These are phyloP conservation scores for Archivesica marissinica DNA, from an alignment of 1,140 invertebrate species.

Conservation along the genomic window DNA sequence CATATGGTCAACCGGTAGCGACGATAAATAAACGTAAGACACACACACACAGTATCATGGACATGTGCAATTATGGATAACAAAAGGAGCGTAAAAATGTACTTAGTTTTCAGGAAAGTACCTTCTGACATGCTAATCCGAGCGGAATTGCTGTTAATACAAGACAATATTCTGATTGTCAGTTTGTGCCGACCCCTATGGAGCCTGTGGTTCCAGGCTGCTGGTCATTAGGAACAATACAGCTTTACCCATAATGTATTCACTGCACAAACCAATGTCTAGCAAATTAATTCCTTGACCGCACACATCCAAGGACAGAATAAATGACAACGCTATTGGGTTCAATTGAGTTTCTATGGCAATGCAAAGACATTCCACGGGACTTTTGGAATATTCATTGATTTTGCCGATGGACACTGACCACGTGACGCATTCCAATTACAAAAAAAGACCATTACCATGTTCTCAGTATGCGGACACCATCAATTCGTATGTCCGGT, in stretches of 20 bases:
- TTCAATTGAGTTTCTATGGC: conserved; percentile 36
- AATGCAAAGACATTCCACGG: conserved; percentile 13
- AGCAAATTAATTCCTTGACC: conserved; percentile 20
- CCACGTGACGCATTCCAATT: conserved; percentile 44
- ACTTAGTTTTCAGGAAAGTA: no score
- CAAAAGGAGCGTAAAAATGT: no score
- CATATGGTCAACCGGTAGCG: no score
- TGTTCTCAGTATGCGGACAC: conserved; percentile 6
- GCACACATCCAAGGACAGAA: conserved; percentile 1
- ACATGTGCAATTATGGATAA: no score
- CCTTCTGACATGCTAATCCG: no score
- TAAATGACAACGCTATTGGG: neutral
- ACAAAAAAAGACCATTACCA: conserved; percentile 58
- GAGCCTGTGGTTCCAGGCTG: no score
- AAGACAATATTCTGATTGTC: no score
- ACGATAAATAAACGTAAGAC: no score
- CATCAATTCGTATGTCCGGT: conserved; percentile 30
- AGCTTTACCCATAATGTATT: conserved; percentile 8
- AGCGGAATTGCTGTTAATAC: no score
- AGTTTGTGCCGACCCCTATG: no score
- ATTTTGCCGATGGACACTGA: conserved; percentile 21
- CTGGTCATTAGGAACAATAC: no score
- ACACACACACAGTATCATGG: no score
- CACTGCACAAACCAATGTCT: conserved; percentile 25
- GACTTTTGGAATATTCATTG: conserved; percentile 14